Percentiles rank a stretch among this genome's conserved stretches.
These are phyloP conservation scores for Clarias gariepinus DNA, from an alignment of 2,113 vertebrate genomes.

Conservation along the genomic window DNA sequence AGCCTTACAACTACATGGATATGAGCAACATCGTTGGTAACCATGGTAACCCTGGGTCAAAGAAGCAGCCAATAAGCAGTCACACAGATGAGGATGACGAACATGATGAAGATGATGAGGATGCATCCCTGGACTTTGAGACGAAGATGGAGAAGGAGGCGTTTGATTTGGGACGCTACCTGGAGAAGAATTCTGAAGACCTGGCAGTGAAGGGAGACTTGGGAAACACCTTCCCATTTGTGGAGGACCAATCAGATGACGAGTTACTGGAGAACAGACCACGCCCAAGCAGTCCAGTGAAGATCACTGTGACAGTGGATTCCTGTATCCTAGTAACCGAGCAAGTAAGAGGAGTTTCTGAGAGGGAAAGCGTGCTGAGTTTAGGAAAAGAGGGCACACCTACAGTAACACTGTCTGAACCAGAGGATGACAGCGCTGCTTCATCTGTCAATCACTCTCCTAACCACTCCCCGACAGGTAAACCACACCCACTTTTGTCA, in stretches of 20 bases:
- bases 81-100: conserved; percentile 16
- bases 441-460: conserved; percentile 89
- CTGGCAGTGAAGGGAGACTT: conserved; percentile 60
- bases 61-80: conserved; percentile 28
- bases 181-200: conserved; percentile 65
- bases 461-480: conserved; percentile 86
- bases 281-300: conserved; percentile 76
- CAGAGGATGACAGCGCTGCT: conserved; percentile 91
- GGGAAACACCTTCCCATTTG: conserved; percentile 75
- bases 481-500: background rate
- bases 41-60: background rate
- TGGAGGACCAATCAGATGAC: conserved; percentile 80
- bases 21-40: conserved; percentile 75
- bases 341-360: conserved; percentile 57
- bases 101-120: background rate
- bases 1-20: conserved; percentile 95
- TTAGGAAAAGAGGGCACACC: conserved; percentile 86
- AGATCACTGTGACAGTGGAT: conserved; percentile 83
- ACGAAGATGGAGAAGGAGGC: conserved; percentile 32
- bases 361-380: conserved; percentile 79
- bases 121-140: conserved; percentile 40
- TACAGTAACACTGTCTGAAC: conserved; percentile 90
- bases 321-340: conserved; percentile 62
- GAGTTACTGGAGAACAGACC: conserved; percentile 74
- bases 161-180: conserved; percentile 63